Percentiles rank a stretch among this genome's conserved stretches.
Evolutionary conservation across 35 echinoderm and acorn worm species (phyloP).

Genomic region (Diadema setosum): DNA sequence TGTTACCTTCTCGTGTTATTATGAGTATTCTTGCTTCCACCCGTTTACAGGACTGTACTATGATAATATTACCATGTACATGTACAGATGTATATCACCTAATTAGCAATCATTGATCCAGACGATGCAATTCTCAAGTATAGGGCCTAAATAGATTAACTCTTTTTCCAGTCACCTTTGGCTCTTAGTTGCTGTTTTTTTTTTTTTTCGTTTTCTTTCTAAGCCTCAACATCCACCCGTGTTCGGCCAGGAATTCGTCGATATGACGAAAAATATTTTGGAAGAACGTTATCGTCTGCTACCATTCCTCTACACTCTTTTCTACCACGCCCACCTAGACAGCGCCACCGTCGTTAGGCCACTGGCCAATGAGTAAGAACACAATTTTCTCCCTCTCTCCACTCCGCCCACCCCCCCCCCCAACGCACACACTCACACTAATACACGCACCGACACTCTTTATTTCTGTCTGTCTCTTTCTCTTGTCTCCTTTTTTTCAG

Average conservation of each 20-base stretch:
- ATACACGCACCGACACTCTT: neutral
- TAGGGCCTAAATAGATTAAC: too few relatives aligned
- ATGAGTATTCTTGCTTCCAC: too few relatives aligned
- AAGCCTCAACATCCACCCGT: constrained; percentile 25
- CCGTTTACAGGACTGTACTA: too few relatives aligned
- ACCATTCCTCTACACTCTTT: constrained; percentile 84
- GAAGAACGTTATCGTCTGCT: constrained; percentile 70
- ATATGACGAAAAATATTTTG: constrained; percentile 41
- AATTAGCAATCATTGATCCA: too few relatives aligned
- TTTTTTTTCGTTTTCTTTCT: neutral
- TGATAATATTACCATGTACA: too few relatives aligned
- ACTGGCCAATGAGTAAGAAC: constrained; percentile 77
- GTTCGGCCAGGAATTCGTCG: neutral
- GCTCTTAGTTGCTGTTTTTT: too few relatives aligned
- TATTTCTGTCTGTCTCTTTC: neutral
- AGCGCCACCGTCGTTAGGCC: constrained; percentile 72
- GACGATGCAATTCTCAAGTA: too few relatives aligned
- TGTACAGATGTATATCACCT: too few relatives aligned
- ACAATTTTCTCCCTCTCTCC: neutral
- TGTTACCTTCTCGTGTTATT: too few relatives aligned
- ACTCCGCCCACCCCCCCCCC: neutral
- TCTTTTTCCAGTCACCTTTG: too few relatives aligned
- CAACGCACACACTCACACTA: too few relatives aligned
- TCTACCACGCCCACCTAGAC: constrained; percentile 85
- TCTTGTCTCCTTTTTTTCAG: neutral